A percentile compares a stretch with the other conserved stretches of the same genome.
These are phyloP conservation scores for Apodemia duryi DNA, from an alignment of 2,888 invertebrate genomes.

Conservation along the genomic window DNA sequence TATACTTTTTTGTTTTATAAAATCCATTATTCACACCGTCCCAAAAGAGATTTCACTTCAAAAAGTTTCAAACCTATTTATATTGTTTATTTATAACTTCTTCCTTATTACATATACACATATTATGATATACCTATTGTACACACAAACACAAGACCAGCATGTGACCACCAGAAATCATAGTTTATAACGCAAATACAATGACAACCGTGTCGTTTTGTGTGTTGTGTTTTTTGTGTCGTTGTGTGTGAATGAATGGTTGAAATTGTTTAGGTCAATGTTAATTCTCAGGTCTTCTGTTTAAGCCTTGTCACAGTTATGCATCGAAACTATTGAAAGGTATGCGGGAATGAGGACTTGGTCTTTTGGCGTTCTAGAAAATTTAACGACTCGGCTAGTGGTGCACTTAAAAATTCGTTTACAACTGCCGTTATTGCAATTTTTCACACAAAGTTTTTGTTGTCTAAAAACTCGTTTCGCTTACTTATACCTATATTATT, in stretches of 20 bases:
- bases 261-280: conserved; percentile 56
- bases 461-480: no score
- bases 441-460: no score
- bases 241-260: background rate
- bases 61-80: no score
- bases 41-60: no score
- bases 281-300: conserved; percentile 64
- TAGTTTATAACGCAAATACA: background rate
- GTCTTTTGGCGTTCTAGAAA: conserved; percentile 31
- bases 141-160: no score
- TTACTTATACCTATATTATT: no score
- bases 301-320: conserved; percentile 72
- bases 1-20: no score
- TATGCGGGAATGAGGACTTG: conserved; percentile 61
- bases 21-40: no score
- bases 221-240: no score
- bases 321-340: conserved; percentile 59
- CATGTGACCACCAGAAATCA: background rate
- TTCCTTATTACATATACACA: no score
- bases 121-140: no score
- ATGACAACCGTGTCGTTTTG: background rate
- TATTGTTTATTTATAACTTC: no score
- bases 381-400: background rate
- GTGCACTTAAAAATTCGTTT: background rate
- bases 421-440: background rate